phyloP scores from a whole-genome alignment of 2,888 invertebrate genomes.

The Amiota minor region DNA sequence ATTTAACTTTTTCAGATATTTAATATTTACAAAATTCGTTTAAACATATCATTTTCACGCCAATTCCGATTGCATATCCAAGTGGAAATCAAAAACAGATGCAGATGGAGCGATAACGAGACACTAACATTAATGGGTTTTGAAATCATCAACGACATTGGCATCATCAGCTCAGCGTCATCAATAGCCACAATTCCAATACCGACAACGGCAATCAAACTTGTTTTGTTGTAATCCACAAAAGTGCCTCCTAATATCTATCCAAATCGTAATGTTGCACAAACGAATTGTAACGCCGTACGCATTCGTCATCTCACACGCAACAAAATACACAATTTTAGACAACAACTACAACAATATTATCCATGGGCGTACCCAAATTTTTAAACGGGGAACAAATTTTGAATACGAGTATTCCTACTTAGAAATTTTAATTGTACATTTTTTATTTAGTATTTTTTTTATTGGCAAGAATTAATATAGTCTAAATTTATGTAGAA shows the following conservation, averaged over 20 bases:
- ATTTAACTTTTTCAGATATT: no score
- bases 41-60: no score
- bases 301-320: not conserved
- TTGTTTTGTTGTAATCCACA: slow-evolving; percentile 12
- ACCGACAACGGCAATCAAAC: slow-evolving; percentile 18
- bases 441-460: no score
- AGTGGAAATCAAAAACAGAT: not conserved
- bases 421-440: no score
- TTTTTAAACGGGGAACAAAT: no score
- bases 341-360: no score
- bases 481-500: no score
- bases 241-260: slow-evolving; percentile 2
- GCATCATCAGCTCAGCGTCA: not conserved
- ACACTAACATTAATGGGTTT: slow-evolving; percentile 17
- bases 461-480: no score
- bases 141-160: slow-evolving; percentile 8
- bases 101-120: not conserved
- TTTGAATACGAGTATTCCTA: no score
- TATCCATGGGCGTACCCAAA: no score
- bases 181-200: slow-evolving; percentile 8
- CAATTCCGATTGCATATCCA: not conserved
- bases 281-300: no score
- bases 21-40: no score
- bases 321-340: not conserved
- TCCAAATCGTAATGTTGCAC: not conserved